Evolutionary conservation across 2,797 vertebrate species (phyloP).

Genomic region (Eulemur albifrons): DNA sequence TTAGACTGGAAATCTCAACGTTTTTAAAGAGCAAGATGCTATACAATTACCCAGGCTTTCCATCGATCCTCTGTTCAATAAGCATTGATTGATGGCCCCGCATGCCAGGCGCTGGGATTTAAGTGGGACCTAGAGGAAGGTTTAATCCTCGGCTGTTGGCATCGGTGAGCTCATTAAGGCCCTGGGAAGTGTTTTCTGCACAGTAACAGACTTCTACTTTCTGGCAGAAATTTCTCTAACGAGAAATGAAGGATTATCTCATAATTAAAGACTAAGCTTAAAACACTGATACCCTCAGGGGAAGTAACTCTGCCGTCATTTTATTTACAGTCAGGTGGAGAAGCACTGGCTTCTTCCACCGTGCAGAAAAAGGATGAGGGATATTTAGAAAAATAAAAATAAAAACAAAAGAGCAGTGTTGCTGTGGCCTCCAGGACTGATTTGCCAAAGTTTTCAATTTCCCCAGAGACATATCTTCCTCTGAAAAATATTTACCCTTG

Average conservation of each 20-base stretch:
- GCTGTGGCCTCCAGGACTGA: not conserved
- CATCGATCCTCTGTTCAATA: rapidly evolving
- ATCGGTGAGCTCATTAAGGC: not conserved
- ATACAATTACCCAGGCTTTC: not conserved
- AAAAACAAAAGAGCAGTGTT: not conserved
- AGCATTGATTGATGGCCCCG: not conserved
- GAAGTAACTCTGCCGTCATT: not conserved
- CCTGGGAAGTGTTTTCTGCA: not conserved
- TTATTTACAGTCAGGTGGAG: not conserved
- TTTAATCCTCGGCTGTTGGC: not conserved
- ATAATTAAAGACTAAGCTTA: not conserved
- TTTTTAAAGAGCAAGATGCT: not conserved
- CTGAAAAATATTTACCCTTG: not conserved
- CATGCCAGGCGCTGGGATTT: too few relatives aligned
- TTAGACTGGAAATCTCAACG: not conserved
- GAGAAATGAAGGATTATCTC: constrained; percentile 1
- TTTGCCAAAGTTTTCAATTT: not conserved
- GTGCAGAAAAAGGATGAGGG: too few relatives aligned
- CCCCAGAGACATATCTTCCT: not conserved
- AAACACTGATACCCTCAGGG: not conserved
- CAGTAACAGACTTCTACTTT: not conserved
- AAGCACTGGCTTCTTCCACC: not conserved
- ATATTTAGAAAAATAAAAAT: not conserved
- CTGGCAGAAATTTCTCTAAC: not conserved
- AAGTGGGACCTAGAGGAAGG: not conserved